Conservation (phyloP, 2,113 vertebrate species). For the Apaloderma vittatum region DNA sequence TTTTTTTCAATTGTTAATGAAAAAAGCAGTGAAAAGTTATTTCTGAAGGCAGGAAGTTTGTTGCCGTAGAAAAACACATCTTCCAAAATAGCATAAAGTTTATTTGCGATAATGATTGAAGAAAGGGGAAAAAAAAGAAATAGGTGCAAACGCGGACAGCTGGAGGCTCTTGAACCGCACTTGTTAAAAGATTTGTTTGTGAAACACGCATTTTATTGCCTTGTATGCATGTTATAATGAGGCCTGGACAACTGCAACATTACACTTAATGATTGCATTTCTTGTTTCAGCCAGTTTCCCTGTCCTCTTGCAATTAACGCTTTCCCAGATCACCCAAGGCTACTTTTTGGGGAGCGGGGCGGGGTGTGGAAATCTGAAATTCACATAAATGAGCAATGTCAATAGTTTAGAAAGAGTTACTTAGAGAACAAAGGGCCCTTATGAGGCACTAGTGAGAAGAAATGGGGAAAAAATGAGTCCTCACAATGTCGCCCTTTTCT, state of each 20-base stretch:
- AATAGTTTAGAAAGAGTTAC: conserved; percentile 99
- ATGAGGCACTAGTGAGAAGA: conserved; percentile 95
- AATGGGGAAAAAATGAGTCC: conserved; percentile 93
- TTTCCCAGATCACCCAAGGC: conserved; percentile 90
- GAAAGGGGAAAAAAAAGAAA: conserved; percentile 23
- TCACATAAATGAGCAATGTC: conserved; percentile 98
- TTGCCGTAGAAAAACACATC: neutral
- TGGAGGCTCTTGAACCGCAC: conserved; percentile 87
- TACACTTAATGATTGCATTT: conserved; percentile 92
- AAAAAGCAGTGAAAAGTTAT: conserved; percentile 14
- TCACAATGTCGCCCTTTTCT: conserved; percentile 98
- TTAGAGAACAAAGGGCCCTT: conserved; percentile 97
- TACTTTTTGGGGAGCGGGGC: conserved; percentile 38
- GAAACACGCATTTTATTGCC: conserved; percentile 91
- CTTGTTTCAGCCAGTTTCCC: conserved; percentile 83
- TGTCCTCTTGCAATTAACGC: conserved; percentile 92
- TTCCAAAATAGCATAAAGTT: conserved; percentile 53
- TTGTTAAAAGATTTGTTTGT: conserved; percentile 92
- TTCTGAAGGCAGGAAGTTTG: conserved; percentile 48
- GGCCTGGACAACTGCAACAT: conserved; percentile 93
- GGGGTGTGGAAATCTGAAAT: conserved; percentile 83
- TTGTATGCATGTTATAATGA: conserved; percentile 91
- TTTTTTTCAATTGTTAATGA: neutral
- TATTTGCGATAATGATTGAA: conserved; percentile 53
- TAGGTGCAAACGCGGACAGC: conserved; percentile 86